Percentiles rank a stretch among this genome's conserved stretches.
Evolutionary conservation across 2,113 vertebrate genomes (phyloP).

Genomic region (Crotalus tigris): DNA sequence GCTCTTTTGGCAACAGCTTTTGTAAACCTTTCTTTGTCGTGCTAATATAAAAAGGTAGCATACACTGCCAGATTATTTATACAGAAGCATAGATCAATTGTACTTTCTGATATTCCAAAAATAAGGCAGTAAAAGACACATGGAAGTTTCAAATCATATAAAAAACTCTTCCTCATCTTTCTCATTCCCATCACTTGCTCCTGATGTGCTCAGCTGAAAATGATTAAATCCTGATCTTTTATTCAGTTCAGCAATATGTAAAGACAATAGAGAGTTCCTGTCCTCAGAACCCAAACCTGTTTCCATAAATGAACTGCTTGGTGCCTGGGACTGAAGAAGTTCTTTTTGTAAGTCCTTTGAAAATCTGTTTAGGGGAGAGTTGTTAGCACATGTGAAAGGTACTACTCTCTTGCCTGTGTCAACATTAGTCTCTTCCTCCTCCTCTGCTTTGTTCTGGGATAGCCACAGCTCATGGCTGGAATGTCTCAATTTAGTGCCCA

Average conservation of each 20-base stretch:
- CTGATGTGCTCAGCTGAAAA: not conserved
- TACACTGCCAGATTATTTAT: not conserved
- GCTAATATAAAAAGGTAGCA: not conserved
- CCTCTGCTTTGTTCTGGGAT: conserved; percentile 24
- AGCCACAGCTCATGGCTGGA: conserved; percentile 21
- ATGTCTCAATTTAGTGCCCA: conserved; percentile 25
- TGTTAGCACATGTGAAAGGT: not conserved
- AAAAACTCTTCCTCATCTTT: conserved; percentile 70
- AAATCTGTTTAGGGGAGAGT: conserved; percentile 32
- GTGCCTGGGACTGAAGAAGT: not conserved
- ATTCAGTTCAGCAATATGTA: not conserved
- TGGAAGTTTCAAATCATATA: conserved; percentile 58
- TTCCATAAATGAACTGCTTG: not conserved
- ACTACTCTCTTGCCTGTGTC: conserved; percentile 77
- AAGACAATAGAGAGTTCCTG: not conserved
- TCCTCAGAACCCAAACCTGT: not conserved
- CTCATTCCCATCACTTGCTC: not conserved
- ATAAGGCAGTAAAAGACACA: not conserved
- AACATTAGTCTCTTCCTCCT: conserved; percentile 78
- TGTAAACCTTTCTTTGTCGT: not conserved
- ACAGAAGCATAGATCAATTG: not conserved
- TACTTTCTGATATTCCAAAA: not conserved
- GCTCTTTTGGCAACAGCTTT: conserved; percentile 1
- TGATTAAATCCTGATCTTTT: not conserved
- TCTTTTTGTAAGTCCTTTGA: conserved; percentile 33